Evolutionary conservation across 2,113 vertebrate species (phyloP).

Genomic region (Oenanthe melanoleuca): DNA sequence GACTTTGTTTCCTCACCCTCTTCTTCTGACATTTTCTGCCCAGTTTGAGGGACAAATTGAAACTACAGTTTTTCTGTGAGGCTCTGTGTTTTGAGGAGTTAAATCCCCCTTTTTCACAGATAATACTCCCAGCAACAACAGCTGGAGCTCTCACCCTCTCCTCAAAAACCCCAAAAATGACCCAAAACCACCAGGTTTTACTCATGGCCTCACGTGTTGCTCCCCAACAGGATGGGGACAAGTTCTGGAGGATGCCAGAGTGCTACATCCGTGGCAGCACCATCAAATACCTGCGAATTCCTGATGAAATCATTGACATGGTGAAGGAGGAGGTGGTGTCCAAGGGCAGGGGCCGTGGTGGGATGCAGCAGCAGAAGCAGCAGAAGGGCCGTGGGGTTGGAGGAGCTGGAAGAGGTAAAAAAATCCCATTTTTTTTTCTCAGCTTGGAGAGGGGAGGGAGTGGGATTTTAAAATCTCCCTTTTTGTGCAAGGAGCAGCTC

Average conservation of each 20-base stretch:
- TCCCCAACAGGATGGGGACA: slow-evolving; percentile 88
- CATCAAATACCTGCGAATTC: slow-evolving; percentile 97
- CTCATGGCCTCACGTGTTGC: accelerated
- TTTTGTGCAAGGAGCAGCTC: background rate
- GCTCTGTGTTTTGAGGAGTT: background rate
- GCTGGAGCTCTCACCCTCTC: accelerated
- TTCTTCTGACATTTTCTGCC: background rate
- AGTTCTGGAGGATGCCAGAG: slow-evolving; percentile 99
- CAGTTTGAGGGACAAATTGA: background rate
- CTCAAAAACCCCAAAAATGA: accelerated
- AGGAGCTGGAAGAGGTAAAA: slow-evolving; percentile 85
- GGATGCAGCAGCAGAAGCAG: slow-evolving; percentile 93
- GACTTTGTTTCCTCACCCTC: background rate
- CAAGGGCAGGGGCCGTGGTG: slow-evolving; percentile 90
- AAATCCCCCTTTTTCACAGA: accelerated
- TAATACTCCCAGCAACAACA: accelerated
- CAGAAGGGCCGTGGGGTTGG: slow-evolving; percentile 91
- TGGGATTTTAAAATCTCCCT: background rate
- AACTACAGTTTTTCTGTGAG: accelerated
- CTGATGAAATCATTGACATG: slow-evolving; percentile 98
- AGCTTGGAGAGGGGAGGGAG: accelerated
- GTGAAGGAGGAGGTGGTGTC: slow-evolving; percentile 96
- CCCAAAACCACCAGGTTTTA: accelerated
- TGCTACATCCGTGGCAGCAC: slow-evolving; percentile 98
- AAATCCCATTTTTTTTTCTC: background rate